Base-by-base conservation (phyloP, 2,888 invertebrate genomes). In the Aproaerema taeniolella region DNA sequence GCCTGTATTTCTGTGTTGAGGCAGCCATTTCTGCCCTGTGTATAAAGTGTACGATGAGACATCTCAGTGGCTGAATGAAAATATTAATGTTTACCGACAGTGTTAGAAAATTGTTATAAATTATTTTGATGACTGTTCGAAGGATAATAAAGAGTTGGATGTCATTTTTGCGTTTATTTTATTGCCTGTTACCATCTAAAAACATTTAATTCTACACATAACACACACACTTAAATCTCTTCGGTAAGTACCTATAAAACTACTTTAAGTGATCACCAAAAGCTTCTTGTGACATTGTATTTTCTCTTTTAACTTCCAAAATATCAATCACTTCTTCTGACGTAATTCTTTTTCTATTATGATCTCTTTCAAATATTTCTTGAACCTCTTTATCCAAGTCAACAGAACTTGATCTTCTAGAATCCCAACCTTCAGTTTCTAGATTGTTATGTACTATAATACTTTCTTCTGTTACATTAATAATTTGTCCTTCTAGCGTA, bases 121-220 rank as follows among this genome's bases (percentile, higher is more conserved):
- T 88, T 88, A 87, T 88, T 87, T 88, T 88, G 87, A 88, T 87
- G 87, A 88, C 87, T 87, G 87, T 87, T 87, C 86, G 82, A 87
- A 87, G 72, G 81, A 87, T 86, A 88, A 88, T 88, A 88, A 87
- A 88, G 87, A 87, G 87, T 87, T 88, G 87, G 87, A 88, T 88
- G 87, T 88, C 87, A 86, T 33, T 61, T 62, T 59, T 47, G 58
- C 59, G 60, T 61, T 43, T 30, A 32, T 65, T 77, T 61, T 10
- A 28, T 10, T 28, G 9, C n/a, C n/a, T n/a, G 9, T 20, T 20
- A 28, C 28, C 4, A 28, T 28, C n/a, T 28, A 20, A 20, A 7
- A 20, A 8, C 8, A 20, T n/a, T n/a, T 20, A 20, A 20, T 20
- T 6, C 20, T 20, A 20, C 8, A 20, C 20, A 20, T 8, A 20